Conservation (phyloP, 2,888 invertebrate genomes). For the Drosophila yooni region DNA sequence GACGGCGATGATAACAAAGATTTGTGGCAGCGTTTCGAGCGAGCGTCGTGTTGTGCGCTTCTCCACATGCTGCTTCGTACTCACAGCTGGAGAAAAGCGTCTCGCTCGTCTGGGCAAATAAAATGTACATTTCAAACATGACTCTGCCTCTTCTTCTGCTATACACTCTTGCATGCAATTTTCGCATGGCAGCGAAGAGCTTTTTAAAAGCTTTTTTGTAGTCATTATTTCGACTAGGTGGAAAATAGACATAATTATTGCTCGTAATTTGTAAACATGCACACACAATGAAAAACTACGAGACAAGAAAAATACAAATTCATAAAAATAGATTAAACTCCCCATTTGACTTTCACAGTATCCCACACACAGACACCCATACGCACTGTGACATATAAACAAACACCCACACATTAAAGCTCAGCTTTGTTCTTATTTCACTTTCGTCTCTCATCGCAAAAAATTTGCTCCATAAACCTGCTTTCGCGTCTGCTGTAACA, state of each 20-base stretch:
- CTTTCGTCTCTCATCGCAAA: slow-evolving; percentile 49
- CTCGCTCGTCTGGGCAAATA: slow-evolving; percentile 46
- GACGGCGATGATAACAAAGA: slow-evolving; percentile 43
- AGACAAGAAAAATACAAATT: neutral
- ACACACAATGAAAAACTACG: neutral
- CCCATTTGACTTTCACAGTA: slow-evolving; percentile 33
- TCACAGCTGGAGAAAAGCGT: slow-evolving; percentile 73
- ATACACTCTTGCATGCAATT: slow-evolving; percentile 43
- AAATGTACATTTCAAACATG: slow-evolving; percentile 35
- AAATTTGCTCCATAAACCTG: slow-evolving; percentile 66
- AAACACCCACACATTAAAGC: slow-evolving; percentile 29
- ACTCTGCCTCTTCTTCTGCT: slow-evolving; percentile 5
- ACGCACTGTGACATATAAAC: neutral
- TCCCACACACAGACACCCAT: slow-evolving; percentile 7
- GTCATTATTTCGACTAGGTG: slow-evolving; percentile 34
- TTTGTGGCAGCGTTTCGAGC: slow-evolving; percentile 38
- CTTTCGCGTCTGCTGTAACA: slow-evolving; percentile 50
- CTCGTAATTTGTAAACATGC: neutral
- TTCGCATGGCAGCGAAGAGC: slow-evolving; percentile 45
- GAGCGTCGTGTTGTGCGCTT: slow-evolving; percentile 69
- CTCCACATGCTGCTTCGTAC: slow-evolving; percentile 73
- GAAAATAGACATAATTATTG: slow-evolving; percentile 6
- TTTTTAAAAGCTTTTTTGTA: slow-evolving; percentile 16
- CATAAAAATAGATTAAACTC: neutral
- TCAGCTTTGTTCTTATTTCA: slow-evolving; percentile 53